Conservation (phyloP, 2,797 vertebrate species). For the Bradypus variegatus region DNA sequence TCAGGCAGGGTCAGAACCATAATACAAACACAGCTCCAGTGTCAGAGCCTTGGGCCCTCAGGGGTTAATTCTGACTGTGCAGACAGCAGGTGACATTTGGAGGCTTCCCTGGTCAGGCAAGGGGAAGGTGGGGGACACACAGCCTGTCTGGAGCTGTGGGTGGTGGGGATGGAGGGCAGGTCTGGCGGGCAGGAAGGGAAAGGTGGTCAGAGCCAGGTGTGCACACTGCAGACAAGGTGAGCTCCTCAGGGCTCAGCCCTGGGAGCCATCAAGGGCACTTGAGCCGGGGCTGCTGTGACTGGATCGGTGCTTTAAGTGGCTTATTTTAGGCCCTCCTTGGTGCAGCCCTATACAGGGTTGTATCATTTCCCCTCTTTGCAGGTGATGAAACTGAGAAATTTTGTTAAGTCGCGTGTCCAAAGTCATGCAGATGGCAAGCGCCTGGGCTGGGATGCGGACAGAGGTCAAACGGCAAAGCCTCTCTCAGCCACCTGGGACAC, state of each 20-base stretch:
- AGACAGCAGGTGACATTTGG: not conserved
- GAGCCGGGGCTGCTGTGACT: not conserved
- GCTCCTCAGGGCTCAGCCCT: not conserved
- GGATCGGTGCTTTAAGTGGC: not conserved
- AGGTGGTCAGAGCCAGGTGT: too few species aligned
- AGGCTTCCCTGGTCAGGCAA: not conserved
- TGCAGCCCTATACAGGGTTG: not conserved
- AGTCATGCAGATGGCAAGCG: not conserved
- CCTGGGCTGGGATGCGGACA: not conserved
- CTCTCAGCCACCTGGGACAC: too few species aligned
- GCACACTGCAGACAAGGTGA: not conserved
- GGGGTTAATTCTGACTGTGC: not conserved
- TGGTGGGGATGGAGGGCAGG: not conserved
- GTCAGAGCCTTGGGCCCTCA: fast-evolving
- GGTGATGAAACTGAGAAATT: not conserved
- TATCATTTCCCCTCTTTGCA: not conserved
- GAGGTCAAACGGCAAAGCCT: too few species aligned
- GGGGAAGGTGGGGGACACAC: too few species aligned
- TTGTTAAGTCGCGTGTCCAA: not conserved
- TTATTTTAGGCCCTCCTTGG: too few species aligned
- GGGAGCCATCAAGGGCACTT: not conserved
- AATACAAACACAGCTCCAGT: too few species aligned
- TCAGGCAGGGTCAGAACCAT: too few species aligned
- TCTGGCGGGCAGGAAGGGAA: not conserved
- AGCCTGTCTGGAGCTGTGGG: not conserved